These are phyloP conservation scores for Rhopalosiphum padi DNA, from an alignment of 1,140 invertebrate species.

Conservation along the genomic window DNA sequence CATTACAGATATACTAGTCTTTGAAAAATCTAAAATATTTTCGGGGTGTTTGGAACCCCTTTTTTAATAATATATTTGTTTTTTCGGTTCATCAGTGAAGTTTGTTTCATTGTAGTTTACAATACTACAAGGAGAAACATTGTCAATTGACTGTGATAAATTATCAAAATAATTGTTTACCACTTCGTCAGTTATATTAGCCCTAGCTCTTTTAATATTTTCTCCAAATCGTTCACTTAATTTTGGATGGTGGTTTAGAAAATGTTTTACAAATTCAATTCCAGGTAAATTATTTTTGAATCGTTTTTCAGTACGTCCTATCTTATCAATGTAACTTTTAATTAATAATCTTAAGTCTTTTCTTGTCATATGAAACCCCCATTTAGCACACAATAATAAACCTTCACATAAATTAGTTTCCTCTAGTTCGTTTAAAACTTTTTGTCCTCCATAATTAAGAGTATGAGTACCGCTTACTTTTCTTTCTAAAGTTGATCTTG, in stretches of 20 bases:
- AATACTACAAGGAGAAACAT: conserved; percentile 62
- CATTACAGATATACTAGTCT: conserved; percentile 63
- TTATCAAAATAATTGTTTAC: conserved; percentile 62
- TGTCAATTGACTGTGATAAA: conserved; percentile 60
- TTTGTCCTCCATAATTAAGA: no score
- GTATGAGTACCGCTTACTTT: no score
- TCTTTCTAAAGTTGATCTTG: no score
- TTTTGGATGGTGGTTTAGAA: neutral
- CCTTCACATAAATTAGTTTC: no score
- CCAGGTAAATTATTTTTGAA: neutral
- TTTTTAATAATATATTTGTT: conserved; percentile 62
- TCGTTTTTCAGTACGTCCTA: neutral
- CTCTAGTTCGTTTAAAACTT: no score
- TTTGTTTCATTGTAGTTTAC: conserved; percentile 65
- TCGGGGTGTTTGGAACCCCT: conserved; percentile 63
- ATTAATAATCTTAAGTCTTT: neutral
- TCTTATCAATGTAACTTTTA: no score
- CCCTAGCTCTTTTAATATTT: conserved; percentile 58
- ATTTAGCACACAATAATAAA: no score
- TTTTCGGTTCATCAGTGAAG: conserved; percentile 64
- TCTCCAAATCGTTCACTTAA: conserved; percentile 47
- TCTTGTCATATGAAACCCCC: neutral
- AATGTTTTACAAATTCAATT: neutral
- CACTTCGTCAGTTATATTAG: conserved; percentile 56
- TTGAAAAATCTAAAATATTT: conserved; percentile 62